phyloP scores from a whole-genome alignment of 2,797 vertebrate genomes.

The Mallotus villosus region DNA sequence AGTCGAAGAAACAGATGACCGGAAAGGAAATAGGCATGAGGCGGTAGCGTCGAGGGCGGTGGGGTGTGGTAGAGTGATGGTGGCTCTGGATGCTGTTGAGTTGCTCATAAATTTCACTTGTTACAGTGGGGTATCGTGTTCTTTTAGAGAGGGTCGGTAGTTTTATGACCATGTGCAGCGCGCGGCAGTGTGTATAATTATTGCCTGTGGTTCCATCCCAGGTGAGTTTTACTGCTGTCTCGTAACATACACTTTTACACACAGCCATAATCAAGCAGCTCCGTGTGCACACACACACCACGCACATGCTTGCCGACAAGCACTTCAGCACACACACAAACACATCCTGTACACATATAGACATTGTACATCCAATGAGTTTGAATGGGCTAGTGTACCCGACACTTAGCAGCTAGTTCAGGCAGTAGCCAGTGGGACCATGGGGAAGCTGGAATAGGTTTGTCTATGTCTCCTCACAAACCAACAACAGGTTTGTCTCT shows the following conservation, averaged over 20 bases:
- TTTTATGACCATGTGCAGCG: conserved; percentile 55
- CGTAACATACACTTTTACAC: too few species aligned
- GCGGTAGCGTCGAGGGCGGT: too few species aligned
- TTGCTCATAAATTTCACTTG: too few species aligned
- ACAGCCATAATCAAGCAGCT: too few species aligned
- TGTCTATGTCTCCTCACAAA: neutral
- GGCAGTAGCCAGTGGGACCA: conserved; percentile 52
- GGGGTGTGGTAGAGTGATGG: too few species aligned
- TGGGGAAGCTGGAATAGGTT: conserved; percentile 42
- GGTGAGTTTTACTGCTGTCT: conserved; percentile 40
- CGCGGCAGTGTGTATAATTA: conserved; percentile 48
- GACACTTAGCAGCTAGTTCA: conserved; percentile 34
- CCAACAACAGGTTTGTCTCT: too few species aligned
- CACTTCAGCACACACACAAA: neutral
- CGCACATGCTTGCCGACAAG: neutral
- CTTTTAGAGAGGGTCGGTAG: conserved; percentile 19
- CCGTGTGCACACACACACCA: conserved; percentile 2
- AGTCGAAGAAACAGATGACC: too few species aligned
- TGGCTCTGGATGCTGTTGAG: too few species aligned
- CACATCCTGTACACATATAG: neutral
- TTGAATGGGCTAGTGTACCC: conserved; percentile 23
- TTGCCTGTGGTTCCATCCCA: conserved; percentile 48
- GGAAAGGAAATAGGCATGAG: too few species aligned
- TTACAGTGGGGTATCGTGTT: too few species aligned
- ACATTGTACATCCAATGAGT: conserved; percentile 13